A percentile compares a stretch with the other conserved stretches of the same genome.
Evolutionary conservation across 2,113 vertebrate species (phyloP).

Genomic region (Zosterops pallidus): DNA sequence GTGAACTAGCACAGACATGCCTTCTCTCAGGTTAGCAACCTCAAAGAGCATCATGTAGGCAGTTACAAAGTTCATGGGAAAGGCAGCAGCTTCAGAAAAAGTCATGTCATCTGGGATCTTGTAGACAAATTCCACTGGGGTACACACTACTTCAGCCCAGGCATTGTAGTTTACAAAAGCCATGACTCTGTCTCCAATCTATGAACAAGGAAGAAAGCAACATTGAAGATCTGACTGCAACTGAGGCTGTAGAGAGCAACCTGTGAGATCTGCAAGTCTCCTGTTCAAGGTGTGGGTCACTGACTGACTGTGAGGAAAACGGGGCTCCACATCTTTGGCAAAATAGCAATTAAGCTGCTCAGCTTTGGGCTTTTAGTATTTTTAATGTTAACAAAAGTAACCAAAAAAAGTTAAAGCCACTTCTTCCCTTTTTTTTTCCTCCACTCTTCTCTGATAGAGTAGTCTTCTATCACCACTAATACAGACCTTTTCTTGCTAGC

Average conservation of each 20-base stretch:
- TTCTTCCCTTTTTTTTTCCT: neutral
- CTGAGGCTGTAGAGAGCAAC: neutral
- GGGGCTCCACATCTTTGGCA: neutral
- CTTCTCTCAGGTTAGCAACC: constrained; percentile 92
- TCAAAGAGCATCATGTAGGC: constrained; percentile 99
- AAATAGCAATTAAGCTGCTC: neutral
- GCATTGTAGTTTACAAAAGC: constrained; percentile 95
- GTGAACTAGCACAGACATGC: constrained; percentile 97
- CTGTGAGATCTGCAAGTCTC: neutral
- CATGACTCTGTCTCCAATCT: constrained; percentile 97
- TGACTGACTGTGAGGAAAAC: neutral
- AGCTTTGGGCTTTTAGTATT: neutral
- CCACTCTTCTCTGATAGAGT: neutral
- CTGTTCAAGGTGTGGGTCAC: neutral
- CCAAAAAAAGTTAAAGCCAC: neutral
- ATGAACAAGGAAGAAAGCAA: neutral
- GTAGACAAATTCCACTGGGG: constrained; percentile 90
- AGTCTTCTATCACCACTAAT: neutral
- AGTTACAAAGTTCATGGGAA: constrained; percentile 96
- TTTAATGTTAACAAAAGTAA: neutral
- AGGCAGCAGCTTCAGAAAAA: constrained; percentile 92
- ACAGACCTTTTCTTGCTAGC: neutral
- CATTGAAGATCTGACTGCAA: rapidly evolving
- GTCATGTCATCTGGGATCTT: constrained; percentile 96
- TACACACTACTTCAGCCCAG: constrained; percentile 97